Conservation (phyloP, 2,797 vertebrate genomes). For the Darevskia nairensis region DNA sequence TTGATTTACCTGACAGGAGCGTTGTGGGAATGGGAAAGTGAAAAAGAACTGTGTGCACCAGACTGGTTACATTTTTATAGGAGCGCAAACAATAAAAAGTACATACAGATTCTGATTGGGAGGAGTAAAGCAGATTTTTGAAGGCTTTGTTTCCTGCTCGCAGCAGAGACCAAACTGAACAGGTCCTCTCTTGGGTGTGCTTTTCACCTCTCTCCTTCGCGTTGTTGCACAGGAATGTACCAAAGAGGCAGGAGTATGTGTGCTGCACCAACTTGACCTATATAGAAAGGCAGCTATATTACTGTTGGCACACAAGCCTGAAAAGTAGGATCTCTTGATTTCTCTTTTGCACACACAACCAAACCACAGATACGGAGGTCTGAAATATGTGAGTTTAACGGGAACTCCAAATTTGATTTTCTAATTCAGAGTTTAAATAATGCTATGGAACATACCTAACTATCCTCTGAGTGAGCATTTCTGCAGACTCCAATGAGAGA, state of each 20-base stretch:
- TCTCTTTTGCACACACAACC: neutral
- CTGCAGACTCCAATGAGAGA: neutral
- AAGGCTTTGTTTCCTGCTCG: slow-evolving; percentile 93
- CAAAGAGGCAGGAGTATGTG: slow-evolving; percentile 97
- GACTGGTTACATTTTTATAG: neutral
- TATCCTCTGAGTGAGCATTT: neutral
- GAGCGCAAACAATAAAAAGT: neutral
- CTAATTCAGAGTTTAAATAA: slow-evolving; percentile 17
- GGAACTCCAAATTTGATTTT: accelerated
- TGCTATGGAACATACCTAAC: neutral
- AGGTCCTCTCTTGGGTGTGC: slow-evolving; percentile 94
- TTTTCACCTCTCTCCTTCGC: slow-evolving; percentile 94
- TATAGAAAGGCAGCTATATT: slow-evolving; percentile 30
- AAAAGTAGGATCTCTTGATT: neutral
- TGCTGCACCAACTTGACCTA: slow-evolving; percentile 99
- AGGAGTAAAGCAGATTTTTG: slow-evolving; percentile 97
- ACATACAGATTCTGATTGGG: slow-evolving; percentile 94
- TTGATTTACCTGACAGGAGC: neutral
- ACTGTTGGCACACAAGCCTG: accelerated
- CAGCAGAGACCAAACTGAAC: slow-evolving; percentile 96
- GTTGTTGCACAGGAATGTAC: slow-evolving; percentile 98
- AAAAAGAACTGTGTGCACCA: no score
- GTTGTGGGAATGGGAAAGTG: no score
- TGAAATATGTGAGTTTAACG: neutral
- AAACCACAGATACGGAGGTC: neutral